Base-by-base conservation (phyloP, 2,797 vertebrate species). In the Leptoclinus maculatus region DNA sequence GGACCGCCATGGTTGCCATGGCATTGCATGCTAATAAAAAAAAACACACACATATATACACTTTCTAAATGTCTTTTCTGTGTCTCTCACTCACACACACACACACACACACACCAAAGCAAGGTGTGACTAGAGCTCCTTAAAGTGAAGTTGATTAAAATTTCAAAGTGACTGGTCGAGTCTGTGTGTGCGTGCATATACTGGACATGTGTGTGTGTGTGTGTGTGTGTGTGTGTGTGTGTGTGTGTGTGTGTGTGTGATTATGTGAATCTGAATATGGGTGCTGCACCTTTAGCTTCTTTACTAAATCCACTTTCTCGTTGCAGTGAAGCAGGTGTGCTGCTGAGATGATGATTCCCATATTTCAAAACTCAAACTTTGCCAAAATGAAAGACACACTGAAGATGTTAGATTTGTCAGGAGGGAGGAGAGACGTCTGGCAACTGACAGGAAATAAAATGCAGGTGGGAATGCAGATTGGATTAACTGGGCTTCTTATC, bases 1-100 rank as follows among this genome's bases (percentile, higher is more conserved):
- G 60, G 83, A 83, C 80, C 75, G 76, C 89, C 84, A 88, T 77
- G 72, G 93, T 93, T 92, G 87, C 87, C 83, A 92, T 91, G 90
- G 87, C 68, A 77, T 82, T 82, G 80, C 79, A 73, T 47, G 25
- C 72, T 76, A 77, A 76, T 43, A 54, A 54, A 54, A 49, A 3
- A 19, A 92, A 63, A 88, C 79, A 89, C 76, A 89, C 70, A 74
- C 45, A 66, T 27, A 75, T 11, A 38, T 25, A 69, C 19, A 64
- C 32, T 27, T 57, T 34, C 71, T 60, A 66, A 39, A 60, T 56
- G 12, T 66, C 47, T 67, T 36, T 51, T 84, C 56, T 65, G 34
- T 71, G 13, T 51, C 27, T 65, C 54, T 36, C 82, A 83, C 66
- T n/a, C n/a, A 74, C 78, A 62, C 83, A 83, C 66, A 74, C 78